These are phyloP conservation scores for Cremastinae sp. DNA, from an alignment of 2,888 invertebrate species.

Conservation along the genomic window DNA sequence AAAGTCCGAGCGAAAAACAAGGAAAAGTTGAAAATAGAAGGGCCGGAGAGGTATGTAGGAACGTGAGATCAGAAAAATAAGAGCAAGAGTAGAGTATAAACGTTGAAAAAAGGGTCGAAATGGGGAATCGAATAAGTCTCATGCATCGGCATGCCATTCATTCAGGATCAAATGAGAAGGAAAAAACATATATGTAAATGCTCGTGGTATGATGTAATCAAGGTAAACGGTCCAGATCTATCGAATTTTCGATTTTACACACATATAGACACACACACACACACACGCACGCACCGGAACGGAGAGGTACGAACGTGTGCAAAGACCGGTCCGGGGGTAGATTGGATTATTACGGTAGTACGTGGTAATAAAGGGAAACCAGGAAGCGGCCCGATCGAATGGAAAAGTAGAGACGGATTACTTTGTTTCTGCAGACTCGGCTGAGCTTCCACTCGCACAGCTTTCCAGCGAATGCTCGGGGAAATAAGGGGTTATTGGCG, in stretches of 20 bases:
- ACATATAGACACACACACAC: no score
- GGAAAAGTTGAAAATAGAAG: neutral
- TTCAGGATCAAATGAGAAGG: slow-evolving; percentile 62
- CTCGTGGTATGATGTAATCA: slow-evolving; percentile 15
- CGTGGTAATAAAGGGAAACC: slow-evolving; percentile 14
- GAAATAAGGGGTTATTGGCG: slow-evolving; percentile 45
- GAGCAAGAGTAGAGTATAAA: slow-evolving; percentile 4
- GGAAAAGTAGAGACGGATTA: slow-evolving; percentile 34
- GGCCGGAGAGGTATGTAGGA: no score
- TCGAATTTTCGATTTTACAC: no score
- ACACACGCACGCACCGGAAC: no score
- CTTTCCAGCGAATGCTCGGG: slow-evolving; percentile 36
- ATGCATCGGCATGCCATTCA: slow-evolving; percentile 79
- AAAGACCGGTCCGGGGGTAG: neutral
- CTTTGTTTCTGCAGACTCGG: slow-evolving; percentile 69
- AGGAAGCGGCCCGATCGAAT: slow-evolving; percentile 11
- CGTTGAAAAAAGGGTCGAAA: slow-evolving; percentile 13
- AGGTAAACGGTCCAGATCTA: neutral
- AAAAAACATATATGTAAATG: slow-evolving; percentile 11
- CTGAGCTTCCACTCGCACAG: slow-evolving; percentile 61
- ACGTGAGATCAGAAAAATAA: neutral
- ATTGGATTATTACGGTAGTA: slow-evolving; percentile 23
- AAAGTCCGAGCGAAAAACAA: no score
- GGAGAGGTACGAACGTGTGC: neutral
- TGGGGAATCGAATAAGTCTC: slow-evolving; percentile 67